Evolutionary conservation across 2,113 vertebrate genomes (phyloP).

Genomic region (Australoheros scitulus): DNA sequence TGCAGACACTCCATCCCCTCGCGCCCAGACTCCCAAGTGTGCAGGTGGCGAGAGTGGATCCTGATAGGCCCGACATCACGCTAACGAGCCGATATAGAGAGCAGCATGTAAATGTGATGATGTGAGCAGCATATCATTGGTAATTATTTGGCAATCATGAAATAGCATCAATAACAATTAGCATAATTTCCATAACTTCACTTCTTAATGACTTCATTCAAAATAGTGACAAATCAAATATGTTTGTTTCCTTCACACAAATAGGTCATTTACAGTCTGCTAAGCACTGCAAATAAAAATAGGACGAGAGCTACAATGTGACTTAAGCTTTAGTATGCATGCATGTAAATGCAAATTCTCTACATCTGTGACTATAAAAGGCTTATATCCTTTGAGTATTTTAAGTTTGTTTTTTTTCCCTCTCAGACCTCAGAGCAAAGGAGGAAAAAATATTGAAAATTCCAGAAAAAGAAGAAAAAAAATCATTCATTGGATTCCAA

Average conservation of each 20-base stretch:
- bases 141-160: slow-evolving; percentile 78
- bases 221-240: slow-evolving; percentile 74
- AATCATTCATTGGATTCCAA: not conserved
- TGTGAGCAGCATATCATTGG: slow-evolving; percentile 69
- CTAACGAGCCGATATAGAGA: slow-evolving; percentile 61
- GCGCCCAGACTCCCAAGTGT: not conserved
- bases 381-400: not conserved
- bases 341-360: not conserved
- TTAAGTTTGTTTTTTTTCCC: not conserved
- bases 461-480: not conserved
- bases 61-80: slow-evolving; percentile 11
- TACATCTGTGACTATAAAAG: not conserved
- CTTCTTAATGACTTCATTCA: slow-evolving; percentile 68
- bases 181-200: slow-evolving; percentile 67
- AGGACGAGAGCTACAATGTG: not conserved
- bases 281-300: slow-evolving; percentile 19
- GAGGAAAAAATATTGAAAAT: not conserved
- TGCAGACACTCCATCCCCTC: not conserved
- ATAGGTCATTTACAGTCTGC: slow-evolving; percentile 65
- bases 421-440: not conserved
- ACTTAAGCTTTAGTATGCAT: not conserved
- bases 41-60: slow-evolving; percentile 44
- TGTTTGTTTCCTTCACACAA: slow-evolving; percentile 64
- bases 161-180: slow-evolving; percentile 77
- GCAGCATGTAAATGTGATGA: slow-evolving; percentile 73